These are phyloP conservation scores for Scylla paramamosain DNA, from an alignment of 1,140 invertebrate species.

Conservation along the genomic window DNA sequence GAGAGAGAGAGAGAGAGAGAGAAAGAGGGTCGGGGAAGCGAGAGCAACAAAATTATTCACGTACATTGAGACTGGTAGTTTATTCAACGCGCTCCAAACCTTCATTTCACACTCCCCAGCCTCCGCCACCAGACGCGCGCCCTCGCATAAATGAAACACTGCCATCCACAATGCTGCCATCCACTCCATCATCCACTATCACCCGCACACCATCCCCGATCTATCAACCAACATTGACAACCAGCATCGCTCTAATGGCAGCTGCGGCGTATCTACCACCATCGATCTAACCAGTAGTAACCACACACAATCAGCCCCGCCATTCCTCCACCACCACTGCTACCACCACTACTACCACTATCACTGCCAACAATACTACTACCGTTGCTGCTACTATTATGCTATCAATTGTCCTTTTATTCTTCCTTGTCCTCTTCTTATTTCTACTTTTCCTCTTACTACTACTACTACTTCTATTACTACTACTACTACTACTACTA, in stretches of 20 bases:
- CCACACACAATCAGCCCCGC: constrained; percentile 8
- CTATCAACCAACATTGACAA: constrained; percentile 1
- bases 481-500: background rate
- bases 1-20: constrained; percentile 55
- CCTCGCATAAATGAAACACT: background rate
- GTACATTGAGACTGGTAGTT: too few relatives aligned
- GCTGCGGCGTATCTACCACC: background rate
- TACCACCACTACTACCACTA: background rate
- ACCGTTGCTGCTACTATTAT: background rate
- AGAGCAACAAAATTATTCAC: background rate
- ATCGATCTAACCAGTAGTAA: background rate
- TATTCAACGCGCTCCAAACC: too few relatives aligned
- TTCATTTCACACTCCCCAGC: too few relatives aligned
- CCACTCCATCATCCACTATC: background rate
- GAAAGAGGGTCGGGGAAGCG: constrained; percentile 30
- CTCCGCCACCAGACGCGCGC: background rate
- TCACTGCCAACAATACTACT: background rate
- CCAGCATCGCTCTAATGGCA: constrained; percentile 18
- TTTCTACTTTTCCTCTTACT: background rate
- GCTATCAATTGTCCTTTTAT: background rate
- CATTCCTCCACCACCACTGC: background rate
- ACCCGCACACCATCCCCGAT: background rate
- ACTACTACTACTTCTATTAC: background rate
- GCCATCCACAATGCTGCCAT: background rate
- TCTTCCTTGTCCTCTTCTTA: background rate